Evolutionary conservation across 2,113 vertebrate species (phyloP).

Genomic region (Trinectes maculatus): DNA sequence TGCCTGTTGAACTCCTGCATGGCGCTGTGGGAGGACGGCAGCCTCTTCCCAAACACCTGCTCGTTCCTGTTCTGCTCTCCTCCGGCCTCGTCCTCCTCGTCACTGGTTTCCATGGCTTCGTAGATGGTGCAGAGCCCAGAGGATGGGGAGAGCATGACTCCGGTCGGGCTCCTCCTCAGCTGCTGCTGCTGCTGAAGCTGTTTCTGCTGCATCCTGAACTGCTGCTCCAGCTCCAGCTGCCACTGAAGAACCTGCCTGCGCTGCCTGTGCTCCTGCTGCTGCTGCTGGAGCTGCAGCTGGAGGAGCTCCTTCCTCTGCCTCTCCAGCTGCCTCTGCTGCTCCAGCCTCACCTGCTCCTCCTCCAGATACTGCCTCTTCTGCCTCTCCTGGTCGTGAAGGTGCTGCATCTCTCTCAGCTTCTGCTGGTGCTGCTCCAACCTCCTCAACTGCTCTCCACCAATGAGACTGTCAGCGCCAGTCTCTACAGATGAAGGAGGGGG

Average conservation of each 20-base stretch:
- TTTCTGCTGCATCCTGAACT: conserved; percentile 74
- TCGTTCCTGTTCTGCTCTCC: conserved; percentile 38
- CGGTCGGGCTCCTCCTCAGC: conserved; percentile 65
- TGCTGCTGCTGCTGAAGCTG: conserved; percentile 71
- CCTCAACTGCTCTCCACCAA: conserved; percentile 56
- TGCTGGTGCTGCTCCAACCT: conserved; percentile 73
- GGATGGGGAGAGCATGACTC: conserved; percentile 71
- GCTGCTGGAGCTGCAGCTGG: conserved; percentile 73
- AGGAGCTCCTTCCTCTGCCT: conserved; percentile 73
- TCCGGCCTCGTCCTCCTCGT: conserved; percentile 75
- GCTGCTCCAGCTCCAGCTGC: conserved; percentile 73
- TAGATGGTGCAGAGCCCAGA: conserved; percentile 84
- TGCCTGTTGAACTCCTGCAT: conserved; percentile 49
- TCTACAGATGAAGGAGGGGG: conserved; percentile 28
- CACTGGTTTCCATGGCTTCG: conserved; percentile 82
- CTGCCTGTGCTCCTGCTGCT: conserved; percentile 74
- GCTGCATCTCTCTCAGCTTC: conserved; percentile 59
- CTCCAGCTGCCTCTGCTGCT: conserved; percentile 76
- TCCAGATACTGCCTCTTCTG: conserved; percentile 72
- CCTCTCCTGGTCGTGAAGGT: conserved; percentile 65
- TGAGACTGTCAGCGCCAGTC: background rate
- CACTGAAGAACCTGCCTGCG: conserved; percentile 70
- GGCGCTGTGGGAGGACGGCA: background rate
- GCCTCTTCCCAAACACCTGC: conserved; percentile 3
- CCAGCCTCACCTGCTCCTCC: conserved; percentile 70